Evolutionary conservation across 2,888 invertebrate genomes (phyloP), one percentile per base, ranked within the genome.

Genomic region (Cephus rjabovi): DNA sequence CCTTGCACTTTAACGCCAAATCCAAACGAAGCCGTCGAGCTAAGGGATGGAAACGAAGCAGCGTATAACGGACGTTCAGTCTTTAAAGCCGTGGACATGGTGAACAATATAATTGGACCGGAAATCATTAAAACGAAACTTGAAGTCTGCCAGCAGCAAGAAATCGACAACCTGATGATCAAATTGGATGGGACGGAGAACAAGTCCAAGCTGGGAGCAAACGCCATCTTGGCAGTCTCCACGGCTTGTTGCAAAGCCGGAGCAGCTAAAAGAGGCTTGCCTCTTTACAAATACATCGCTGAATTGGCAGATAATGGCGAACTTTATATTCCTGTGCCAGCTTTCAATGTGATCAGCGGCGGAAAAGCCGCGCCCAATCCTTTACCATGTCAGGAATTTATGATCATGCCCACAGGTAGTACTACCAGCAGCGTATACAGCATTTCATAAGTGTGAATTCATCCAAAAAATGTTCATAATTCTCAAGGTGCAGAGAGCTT

Each of bases 221-320:
- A 90, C 34, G 86, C 90, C 1, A 89, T 89, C 37, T 84, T 89
- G 23, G 90, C 84, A 0, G 86, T 90, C 0, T 91, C 91, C 1
- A 82, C 89, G 34, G 90, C 88, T 9, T 89, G 88, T 37, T 91
- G 91, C 80, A 91, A 90, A 81, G 91, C 90, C 11, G 90, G 90
- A 12, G 91, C 91, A 0, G 87, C 88, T 0, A 88, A 88, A 73
- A 86, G 84, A 37, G 87, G 89, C 35, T 81, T 91, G 75, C 90
- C 91, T 11, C 82, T 91, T 34, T 90, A 90, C 80, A 87, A 78
- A 69, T 91, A 91, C 75, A 88, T 91, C 33, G 88, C 88, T 3
- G 83, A 86, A 73, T 77, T 90, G 68, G 86, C 87, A 0, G 87
- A 88, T 15, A 90, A 87, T 75, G 78, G 76, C 15, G 81, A 85